Evolutionary conservation across 2,888 invertebrate species (phyloP), one percentile per base, ranked within the genome.

Genomic region (Drosophila affinis): DNA sequence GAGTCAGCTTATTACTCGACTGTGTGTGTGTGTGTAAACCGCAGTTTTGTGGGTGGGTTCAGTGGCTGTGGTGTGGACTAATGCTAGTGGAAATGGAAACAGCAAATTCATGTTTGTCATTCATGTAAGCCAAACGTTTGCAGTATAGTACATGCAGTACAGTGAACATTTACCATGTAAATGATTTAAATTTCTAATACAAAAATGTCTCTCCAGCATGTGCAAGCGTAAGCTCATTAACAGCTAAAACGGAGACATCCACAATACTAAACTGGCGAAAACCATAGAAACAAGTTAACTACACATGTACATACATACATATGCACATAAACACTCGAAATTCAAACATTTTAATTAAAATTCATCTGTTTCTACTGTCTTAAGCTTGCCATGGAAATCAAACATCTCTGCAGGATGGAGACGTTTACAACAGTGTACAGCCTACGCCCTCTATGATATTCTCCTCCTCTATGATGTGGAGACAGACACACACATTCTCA

Each of bases 71-170:
- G 75, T 39, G 12, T 39, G 39, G 14, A 5, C 34, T 17, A 17
- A 10, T 52, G 29, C 10, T 9, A 62, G 48, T 21, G 64, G 49
- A 49, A 67, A 67, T 71, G 68, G 68, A 54, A 86, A 81, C 75
- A 72, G 75, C 78, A 64, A 82, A 73, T 82, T 70, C 86, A 79
- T 85, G 75, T 82, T 64, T 77, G 65, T 53, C 61, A 62, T 65
- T 60, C 77, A 47, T 21, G 32, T 65, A 71, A 68, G 82, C 82
- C 79, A 85, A 87, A 85, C 64, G 82, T 79, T 75, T 75, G 82
- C 32, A 75, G 77, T 87, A 64, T 64, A 63, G 7, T 39, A 39
- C 1, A 6, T 14, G 14, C 2, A 18, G 39, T 46, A 17, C 7
- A 6, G 29, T 29, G 7, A 9, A 27, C 9, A 27, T 27, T 7